These are phyloP conservation scores for Acleris holmiana DNA, from an alignment of 2,888 invertebrate genomes.

Conservation along the genomic window DNA sequence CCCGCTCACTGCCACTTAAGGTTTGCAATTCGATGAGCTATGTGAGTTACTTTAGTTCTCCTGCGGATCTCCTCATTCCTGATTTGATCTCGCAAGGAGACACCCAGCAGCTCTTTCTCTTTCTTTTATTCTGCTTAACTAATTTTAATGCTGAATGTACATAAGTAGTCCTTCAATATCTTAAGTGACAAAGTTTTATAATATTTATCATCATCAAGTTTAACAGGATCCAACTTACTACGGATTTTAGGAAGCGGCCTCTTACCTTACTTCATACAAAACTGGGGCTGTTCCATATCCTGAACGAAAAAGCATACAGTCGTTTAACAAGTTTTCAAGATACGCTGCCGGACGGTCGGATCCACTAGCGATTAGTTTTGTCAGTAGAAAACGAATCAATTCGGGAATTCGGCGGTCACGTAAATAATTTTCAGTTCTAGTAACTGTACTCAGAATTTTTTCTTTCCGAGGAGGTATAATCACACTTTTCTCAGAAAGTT, in stretches of 20 bases:
- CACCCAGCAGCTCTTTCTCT: too few relatives aligned
- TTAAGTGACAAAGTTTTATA: too few relatives aligned
- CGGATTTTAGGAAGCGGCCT: background rate
- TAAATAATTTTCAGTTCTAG: constrained; percentile 68
- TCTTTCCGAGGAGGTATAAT: constrained; percentile 57
- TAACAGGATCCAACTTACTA: too few relatives aligned
- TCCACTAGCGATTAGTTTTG: constrained; percentile 61
- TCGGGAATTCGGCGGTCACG: constrained; percentile 70
- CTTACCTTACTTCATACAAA: constrained; percentile 66
- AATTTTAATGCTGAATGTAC: too few relatives aligned
- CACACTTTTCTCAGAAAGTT: constrained; percentile 43
- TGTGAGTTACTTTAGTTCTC: too few relatives aligned
- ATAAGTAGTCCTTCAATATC: too few relatives aligned
- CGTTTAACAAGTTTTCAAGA: constrained; percentile 62
- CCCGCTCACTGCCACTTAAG: too few relatives aligned
- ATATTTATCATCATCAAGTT: too few relatives aligned
- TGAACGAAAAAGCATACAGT: constrained; percentile 73
- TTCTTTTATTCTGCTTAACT: too few relatives aligned
- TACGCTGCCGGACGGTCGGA: constrained; percentile 56
- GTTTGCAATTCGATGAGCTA: too few relatives aligned
- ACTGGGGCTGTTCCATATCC: constrained; percentile 68
- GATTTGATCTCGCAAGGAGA: too few relatives aligned
- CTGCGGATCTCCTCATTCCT: too few relatives aligned
- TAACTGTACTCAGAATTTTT: constrained; percentile 55
- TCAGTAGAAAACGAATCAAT: constrained; percentile 65